A percentile compares a stretch with the other conserved stretches of the same genome.
Conservation (phyloP, 2,888 invertebrate genomes). For the Noctua fimbriata region DNA sequence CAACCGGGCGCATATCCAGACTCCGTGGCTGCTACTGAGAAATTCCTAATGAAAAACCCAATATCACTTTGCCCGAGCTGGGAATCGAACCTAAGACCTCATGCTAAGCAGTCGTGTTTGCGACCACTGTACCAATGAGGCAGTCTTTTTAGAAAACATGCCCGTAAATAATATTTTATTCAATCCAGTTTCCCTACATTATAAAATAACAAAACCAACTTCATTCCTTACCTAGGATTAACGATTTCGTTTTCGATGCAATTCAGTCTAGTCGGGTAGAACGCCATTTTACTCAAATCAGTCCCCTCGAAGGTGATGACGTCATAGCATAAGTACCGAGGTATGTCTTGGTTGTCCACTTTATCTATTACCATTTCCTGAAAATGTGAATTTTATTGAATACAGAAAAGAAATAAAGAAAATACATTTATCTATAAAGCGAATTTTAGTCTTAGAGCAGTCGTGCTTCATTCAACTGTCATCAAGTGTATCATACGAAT, state of each 20-base stretch:
- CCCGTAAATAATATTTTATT: not conserved
- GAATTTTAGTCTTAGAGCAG: not conserved
- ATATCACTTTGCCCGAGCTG: no score
- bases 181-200: not conserved
- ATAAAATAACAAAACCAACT: not conserved
- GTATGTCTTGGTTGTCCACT: conserved; percentile 93
- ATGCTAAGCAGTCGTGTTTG: no score
- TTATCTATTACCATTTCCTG: conserved; percentile 99
- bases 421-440: not conserved
- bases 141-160: no score
- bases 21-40: no score
- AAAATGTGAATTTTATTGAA: conserved; percentile 64
- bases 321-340: conserved; percentile 98
- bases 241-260: conserved; percentile 94
- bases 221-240: conserved; percentile 88
- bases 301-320: conserved; percentile 95
- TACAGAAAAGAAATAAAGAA: not conserved
- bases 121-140: no score
- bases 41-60: no score
- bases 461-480: no score
- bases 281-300: conserved; percentile 94
- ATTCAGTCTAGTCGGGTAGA: conserved; percentile 93
- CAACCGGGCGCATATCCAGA: no score
- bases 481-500: no score
- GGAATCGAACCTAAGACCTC: no score